Base-by-base conservation (phyloP, 2,113 vertebrate genomes). In the Oncorhynchus nerka region DNA sequence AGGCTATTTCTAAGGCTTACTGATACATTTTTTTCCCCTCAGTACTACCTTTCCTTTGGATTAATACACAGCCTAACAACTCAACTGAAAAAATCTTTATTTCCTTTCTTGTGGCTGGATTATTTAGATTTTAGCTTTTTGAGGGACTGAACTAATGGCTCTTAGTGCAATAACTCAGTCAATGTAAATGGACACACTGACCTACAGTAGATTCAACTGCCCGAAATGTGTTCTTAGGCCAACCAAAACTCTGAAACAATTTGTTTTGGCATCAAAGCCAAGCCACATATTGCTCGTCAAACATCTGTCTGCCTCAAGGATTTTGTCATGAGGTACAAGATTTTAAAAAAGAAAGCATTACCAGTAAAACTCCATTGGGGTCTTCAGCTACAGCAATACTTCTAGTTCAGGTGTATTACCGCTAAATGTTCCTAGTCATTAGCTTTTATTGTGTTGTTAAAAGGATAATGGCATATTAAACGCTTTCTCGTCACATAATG, bases 261-360 rank as follows among this genome's bases (percentile, higher is more conserved):
- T 83, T 87, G 78, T 79, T 78, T 85, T 89, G 85, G 83, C 83
- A 26, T 4, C 12, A 34, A 32, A 39, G 66, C 65, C 70, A 65
- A 76, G 67, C 68, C 62, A 79, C 72, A 45, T 61, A 49, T 67
- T 26, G 81, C 71, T 68, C 59, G 28, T 80, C 77, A 24, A 30
- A 72, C 51, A 74, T 79, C 59, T 75, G 75, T 80, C 67, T 72
- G 48, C 65, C 48, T 51, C 11, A 28, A n/a, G 11, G 30, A 55
- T 57, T 45, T 45, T 45, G 45, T 45, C 39, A 45, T 20, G 20
- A 55, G 15, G 19, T n/a, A 59, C 8, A 34, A n/a, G 8, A 22
- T 48, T 32, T 28, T 4, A 22, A 64, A 39, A 39, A 39, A 39
- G 8, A 34, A 39, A 9, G 71, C 62, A 73, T 73, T 8, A 45